These are phyloP conservation scores for Schmidtea mediterranea DNA, from an alignment of 1,140 invertebrate genomes.

Conservation along the genomic window DNA sequence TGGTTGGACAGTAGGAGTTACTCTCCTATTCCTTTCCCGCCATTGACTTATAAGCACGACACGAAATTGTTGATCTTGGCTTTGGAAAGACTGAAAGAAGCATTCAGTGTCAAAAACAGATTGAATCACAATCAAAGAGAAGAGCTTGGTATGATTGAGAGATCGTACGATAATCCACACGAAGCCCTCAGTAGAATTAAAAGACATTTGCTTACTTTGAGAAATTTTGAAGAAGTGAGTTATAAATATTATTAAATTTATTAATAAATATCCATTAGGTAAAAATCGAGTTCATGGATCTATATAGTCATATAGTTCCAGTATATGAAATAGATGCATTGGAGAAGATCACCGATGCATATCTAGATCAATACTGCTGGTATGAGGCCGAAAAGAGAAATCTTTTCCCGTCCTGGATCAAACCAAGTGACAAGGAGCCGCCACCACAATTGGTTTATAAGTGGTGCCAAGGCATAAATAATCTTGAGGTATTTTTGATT, in stretches of 20 bases:
- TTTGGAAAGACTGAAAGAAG: constrained; percentile 82
- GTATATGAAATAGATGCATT: constrained; percentile 96
- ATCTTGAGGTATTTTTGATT: not conserved
- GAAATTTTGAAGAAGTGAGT: constrained; percentile 77
- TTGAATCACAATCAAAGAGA: constrained; percentile 94
- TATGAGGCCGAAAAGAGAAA: constrained; percentile 93
- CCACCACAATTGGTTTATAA: constrained; percentile 89
- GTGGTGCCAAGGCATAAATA: constrained; percentile 74
- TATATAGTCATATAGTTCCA: constrained; percentile 90
- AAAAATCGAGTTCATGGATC: constrained; percentile 97
- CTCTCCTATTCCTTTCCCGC: constrained; percentile 93
- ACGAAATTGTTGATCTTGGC: constrained; percentile 89
- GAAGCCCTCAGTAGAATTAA: constrained; percentile 95
- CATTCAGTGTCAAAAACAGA: constrained; percentile 68
- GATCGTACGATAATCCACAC: constrained; percentile 98
- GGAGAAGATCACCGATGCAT: constrained; percentile 98
- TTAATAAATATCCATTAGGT: constrained; percentile 31
- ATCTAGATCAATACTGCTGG: constrained; percentile 96
- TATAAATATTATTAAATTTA: not conserved
- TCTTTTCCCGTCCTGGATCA: constrained; percentile 91
- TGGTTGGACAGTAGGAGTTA: constrained; percentile 92
- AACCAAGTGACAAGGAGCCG: constrained; percentile 89
- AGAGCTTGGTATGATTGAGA: constrained; percentile 88
- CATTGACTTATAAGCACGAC: constrained; percentile 42
- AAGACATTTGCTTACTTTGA: constrained; percentile 82